These are phyloP conservation scores for Ptychobarbus kaznakovi DNA, from an alignment of 2,797 vertebrate genomes.

Conservation along the genomic window DNA sequence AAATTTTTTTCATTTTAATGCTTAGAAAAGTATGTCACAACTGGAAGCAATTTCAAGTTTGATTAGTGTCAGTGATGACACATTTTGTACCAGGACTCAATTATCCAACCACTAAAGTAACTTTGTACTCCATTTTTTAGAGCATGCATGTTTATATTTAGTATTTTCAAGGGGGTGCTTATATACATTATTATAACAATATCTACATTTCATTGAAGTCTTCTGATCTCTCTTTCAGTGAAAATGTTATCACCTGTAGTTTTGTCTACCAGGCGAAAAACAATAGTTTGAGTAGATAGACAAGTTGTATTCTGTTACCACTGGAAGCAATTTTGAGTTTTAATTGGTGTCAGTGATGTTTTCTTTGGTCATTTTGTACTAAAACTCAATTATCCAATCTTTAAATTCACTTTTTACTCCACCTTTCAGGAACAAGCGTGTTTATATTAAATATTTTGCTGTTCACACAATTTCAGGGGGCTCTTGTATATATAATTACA, in stretches of 20 bases:
- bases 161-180: neutral
- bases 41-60: neutral
- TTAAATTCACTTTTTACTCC: neutral
- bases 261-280: neutral
- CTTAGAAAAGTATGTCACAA: neutral
- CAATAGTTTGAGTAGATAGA: neutral
- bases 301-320: neutral
- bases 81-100: neutral
- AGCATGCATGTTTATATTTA: slow-evolving; percentile 6
- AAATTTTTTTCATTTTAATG: neutral
- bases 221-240: neutral
- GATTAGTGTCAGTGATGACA: neutral
- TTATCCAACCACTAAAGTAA: neutral
- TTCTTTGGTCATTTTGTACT: neutral
- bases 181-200: neutral
- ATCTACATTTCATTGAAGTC: neutral
- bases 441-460: neutral
- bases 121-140: neutral
- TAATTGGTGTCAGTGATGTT: neutral
- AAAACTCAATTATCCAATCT: neutral
- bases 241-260: neutral
- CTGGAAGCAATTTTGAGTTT: neutral
- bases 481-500: neutral
- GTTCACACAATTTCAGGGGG: neutral
- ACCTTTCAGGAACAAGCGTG: neutral